Conservation (phyloP, 1,140 invertebrate species). For the Laupala kohalensis region DNA sequence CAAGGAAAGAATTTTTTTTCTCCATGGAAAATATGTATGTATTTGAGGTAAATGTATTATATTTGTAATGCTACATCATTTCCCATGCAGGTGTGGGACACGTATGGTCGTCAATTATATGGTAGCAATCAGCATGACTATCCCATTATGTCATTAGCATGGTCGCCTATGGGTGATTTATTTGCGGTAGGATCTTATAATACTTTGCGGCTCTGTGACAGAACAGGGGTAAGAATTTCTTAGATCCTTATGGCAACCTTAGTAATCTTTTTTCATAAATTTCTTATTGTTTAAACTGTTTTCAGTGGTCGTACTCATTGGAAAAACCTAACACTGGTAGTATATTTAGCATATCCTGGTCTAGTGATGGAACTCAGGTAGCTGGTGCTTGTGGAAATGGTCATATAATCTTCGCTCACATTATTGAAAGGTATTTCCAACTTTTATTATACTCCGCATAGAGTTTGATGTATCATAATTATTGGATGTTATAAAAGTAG, state of each 20-base stretch:
- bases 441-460: too few species aligned
- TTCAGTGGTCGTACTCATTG: conserved; percentile 84
- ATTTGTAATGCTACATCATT: background rate
- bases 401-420: conserved; percentile 76
- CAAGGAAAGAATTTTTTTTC: conserved; percentile 40
- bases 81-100: conserved; percentile 66
- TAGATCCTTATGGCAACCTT: too few species aligned
- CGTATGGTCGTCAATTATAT: conserved; percentile 74
- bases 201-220: conserved; percentile 82
- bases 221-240: conserved; percentile 61
- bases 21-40: background rate
- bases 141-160: conserved; percentile 81
- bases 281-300: background rate
- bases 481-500: too few species aligned
- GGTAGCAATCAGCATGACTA: conserved; percentile 69
- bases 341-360: conserved; percentile 82
- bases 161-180: conserved; percentile 79
- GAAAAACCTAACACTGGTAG: conserved; percentile 76
- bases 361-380: conserved; percentile 87
- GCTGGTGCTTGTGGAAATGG: conserved; percentile 86
- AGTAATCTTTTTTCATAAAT: too few species aligned
- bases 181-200: conserved; percentile 92
- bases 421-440: conserved; percentile 87
- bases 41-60: background rate
- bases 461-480: too few species aligned